phyloP scores from a whole-genome alignment of 2,797 vertebrate genomes.

The Anisognathus igniventris region DNA sequence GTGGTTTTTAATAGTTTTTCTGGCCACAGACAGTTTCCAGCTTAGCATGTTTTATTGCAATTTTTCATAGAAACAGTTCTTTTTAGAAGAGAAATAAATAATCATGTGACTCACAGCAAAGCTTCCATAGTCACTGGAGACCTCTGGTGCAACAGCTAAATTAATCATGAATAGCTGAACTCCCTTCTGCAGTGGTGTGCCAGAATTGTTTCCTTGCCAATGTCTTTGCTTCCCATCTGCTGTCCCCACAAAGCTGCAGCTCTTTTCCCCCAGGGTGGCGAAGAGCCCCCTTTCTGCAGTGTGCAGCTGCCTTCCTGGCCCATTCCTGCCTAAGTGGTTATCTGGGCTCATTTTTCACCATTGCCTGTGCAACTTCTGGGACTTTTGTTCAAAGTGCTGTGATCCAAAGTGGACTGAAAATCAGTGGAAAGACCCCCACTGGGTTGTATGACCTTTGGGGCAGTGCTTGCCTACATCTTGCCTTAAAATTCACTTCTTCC shows the following conservation, averaged over 20 bases:
- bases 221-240: constrained; percentile 1
- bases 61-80: constrained; percentile 31
- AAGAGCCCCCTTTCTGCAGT: background rate
- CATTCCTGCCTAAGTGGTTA: background rate
- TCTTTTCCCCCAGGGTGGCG: background rate
- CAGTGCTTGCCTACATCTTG: background rate
- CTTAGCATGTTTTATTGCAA: background rate
- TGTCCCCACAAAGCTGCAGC: background rate
- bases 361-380: background rate
- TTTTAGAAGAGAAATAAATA: constrained; percentile 37
- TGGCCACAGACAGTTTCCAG: background rate
- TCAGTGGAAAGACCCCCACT: background rate
- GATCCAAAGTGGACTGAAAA: background rate
- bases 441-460: background rate
- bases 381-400: background rate
- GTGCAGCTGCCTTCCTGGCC: background rate
- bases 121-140: constrained; percentile 19
- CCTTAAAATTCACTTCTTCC: background rate
- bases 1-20: constrained; percentile 26
- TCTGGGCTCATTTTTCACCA: background rate
- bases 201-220: constrained; percentile 26
- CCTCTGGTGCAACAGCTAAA: constrained; percentile 35
- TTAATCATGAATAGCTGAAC: constrained; percentile 34
- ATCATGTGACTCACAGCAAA: constrained; percentile 6
- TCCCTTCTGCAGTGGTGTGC: background rate